Conservation (phyloP, 2,888 invertebrate genomes). For the Anthrax anthrax region DNA sequence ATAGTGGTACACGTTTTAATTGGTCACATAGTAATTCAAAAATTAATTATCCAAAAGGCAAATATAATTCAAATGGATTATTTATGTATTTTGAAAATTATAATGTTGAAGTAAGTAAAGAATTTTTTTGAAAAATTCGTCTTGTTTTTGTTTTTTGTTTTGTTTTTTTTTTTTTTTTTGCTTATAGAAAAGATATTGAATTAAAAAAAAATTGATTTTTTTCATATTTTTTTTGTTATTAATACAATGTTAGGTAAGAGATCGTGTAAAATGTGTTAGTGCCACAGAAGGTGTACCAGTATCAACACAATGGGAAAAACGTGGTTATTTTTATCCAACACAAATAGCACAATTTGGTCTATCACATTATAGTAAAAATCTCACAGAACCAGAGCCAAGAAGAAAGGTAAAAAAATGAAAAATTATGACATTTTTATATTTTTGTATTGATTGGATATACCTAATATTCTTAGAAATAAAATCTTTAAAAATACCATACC, state of each 20-base stretch:
- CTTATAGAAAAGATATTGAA: background rate
- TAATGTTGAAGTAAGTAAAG: constrained; percentile 65
- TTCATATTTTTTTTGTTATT: background rate
- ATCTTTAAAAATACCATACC: no score
- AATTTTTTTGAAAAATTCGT: background rate
- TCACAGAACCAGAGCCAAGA: constrained; percentile 71
- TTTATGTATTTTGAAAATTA: constrained; percentile 97
- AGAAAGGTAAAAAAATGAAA: constrained; percentile 32
- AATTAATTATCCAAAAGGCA: constrained; percentile 74
- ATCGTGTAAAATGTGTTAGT: constrained; percentile 91
- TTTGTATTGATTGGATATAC: no score
- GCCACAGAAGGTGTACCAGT: constrained; percentile 88
- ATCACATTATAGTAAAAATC: constrained; percentile 91
- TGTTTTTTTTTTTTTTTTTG: background rate
- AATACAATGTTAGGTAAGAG: constrained; percentile 41
- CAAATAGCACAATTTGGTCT: constrained; percentile 97
- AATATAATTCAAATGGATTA: constrained; percentile 78
- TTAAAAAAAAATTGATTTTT: background rate
- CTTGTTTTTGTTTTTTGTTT: background rate
- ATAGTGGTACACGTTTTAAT: constrained; percentile 67
- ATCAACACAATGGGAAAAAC: constrained; percentile 92
- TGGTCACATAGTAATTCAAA: constrained; percentile 93
- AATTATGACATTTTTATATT: no score
- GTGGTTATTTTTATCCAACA: constrained; percentile 94
- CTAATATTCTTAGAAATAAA: no score